Evolutionary conservation across 2,797 vertebrate genomes (phyloP).

Genomic region (Trachops cirrhosus): DNA sequence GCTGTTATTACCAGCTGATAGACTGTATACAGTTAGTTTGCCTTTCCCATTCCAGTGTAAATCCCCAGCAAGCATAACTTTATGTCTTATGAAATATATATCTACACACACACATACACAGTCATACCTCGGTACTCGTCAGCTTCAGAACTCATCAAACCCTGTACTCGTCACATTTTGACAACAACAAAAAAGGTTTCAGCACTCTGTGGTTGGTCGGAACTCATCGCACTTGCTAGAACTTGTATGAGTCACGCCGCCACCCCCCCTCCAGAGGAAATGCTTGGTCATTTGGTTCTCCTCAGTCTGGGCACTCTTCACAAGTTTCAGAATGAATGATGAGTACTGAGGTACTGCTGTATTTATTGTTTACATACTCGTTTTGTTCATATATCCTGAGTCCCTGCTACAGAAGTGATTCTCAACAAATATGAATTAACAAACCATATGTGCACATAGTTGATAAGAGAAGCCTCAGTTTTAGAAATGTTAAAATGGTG

Average conservation of each 20-base stretch:
- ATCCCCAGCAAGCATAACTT: background rate
- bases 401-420: background rate
- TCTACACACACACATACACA: rapidly evolving
- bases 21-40: rapidly evolving
- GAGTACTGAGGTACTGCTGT: no score
- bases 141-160: no score
- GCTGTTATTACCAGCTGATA: background rate
- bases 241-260: no score
- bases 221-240: no score
- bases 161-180: no score
- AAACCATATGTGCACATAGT: background rate
- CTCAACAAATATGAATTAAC: background rate
- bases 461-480: background rate
- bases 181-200: no score
- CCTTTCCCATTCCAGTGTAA: background rate
- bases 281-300: no score
- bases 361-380: background rate
- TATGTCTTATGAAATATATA: background rate
- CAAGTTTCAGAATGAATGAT: no score
- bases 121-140: no score
- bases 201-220: no score
- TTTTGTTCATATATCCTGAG: background rate
- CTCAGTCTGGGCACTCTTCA: no score
- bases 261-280: no score
- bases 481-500: background rate